Conservation (phyloP, 1,140 invertebrate species). For the Brachionus calyciflorus region DNA sequence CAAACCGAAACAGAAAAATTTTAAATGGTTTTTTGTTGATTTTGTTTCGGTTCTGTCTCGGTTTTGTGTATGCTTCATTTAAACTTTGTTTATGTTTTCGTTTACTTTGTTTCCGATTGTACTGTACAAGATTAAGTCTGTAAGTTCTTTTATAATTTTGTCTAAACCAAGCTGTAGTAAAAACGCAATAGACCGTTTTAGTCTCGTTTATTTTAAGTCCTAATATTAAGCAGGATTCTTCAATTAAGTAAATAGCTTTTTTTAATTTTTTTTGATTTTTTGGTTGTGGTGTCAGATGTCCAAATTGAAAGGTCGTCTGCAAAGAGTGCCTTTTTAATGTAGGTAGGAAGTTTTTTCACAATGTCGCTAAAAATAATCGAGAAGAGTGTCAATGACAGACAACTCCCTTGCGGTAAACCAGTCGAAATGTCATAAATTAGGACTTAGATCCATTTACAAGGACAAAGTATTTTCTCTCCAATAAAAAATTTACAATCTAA, state of each 20-base stretch:
- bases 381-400: neutral
- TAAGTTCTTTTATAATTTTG: neutral
- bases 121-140: neutral
- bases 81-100: too few relatives aligned
- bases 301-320: neutral
- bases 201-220: neutral
- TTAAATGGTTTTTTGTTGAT: too few relatives aligned
- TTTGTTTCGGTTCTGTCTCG: too few relatives aligned
- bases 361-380: neutral
- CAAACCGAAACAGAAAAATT: too few relatives aligned
- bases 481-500: neutral
- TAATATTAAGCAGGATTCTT: neutral
- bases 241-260: neutral
- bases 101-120: too few relatives aligned
- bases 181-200: neutral
- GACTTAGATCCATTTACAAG: neutral
- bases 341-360: neutral
- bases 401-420: constrained; percentile 6
- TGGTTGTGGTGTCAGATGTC: neutral
- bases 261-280: neutral
- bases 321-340: neutral
- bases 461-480: neutral
- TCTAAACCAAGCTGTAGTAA: neutral
- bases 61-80: too few relatives aligned
- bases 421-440: neutral